Evolutionary conservation across 1,140 invertebrate species (phyloP), one percentile per base, ranked within the genome.

Genomic region (Penaeus japonicus): DNA sequence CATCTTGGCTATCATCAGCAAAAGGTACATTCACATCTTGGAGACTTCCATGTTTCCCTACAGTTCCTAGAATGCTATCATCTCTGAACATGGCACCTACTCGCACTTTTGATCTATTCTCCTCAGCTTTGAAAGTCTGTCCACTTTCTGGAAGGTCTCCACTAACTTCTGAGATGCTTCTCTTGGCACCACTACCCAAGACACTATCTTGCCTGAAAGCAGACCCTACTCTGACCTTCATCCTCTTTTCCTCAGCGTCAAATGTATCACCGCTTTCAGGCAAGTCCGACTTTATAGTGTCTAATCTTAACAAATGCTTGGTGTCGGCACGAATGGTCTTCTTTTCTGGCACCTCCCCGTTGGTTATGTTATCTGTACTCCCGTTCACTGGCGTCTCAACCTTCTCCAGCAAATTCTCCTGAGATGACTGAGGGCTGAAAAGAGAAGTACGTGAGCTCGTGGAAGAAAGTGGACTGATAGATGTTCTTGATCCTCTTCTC

Each of bases 401-500:
- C 59, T 78, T 82, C 27, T 88, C 87, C 17, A 88, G 24, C 39
- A 88, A 54, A 65, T 88, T 82, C 55, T 88, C 87, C 55, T 88
- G 87, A 12, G 87, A 88, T 22, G 87, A 83, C 73, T 84, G 87
- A 24, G 87, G 87, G 20, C 62, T 88, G 62, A 88, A 88, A 20
- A 88, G 87, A 27, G 87, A 88, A 5, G 87, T 88, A 22, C 87
- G 47, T 30, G 87, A 88, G 15, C 87, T 73, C n/a, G 87, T 83
- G 27, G 87, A 88, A 15, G 92, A 81, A 92, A 93, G 10, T 91
- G 93, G 73, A 92, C 93, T 92, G 92, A 92, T 88, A 92, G 93
- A 27, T 92, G 92, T 89, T 92, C 95, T 90, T 94, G 95, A 91
- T 5, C 91, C 89, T 70, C 91, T 84, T 81, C 89, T 88, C 4